Percentiles rank a stretch among this genome's conserved stretches.
Evolutionary conservation across 1,140 invertebrate genomes (phyloP).

Genomic region (Trachymyrmex cornetzi): DNA sequence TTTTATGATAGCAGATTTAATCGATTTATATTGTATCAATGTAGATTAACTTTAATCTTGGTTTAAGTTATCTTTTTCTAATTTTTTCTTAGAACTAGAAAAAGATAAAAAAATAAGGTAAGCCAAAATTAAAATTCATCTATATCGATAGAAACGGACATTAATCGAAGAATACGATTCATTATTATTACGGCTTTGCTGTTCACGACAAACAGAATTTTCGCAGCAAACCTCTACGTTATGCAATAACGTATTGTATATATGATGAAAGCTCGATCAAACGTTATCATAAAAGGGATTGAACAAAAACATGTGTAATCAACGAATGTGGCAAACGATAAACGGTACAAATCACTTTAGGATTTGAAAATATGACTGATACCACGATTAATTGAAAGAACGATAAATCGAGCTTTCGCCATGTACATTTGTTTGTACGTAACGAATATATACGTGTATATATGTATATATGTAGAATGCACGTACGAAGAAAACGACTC

Average conservation of each 20-base stretch:
- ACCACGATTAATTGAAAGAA: conserved; percentile 50
- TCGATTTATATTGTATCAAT: conserved; percentile 1
- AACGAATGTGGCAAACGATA: conserved; percentile 45
- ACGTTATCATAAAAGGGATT: conserved; percentile 3
- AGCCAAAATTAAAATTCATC: too few relatives aligned
- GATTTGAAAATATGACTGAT: conserved; percentile 41
- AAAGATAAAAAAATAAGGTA: too few relatives aligned
- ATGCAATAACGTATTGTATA: conserved; percentile 47
- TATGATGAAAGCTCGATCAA: conserved; percentile 52
- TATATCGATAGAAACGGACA: too few relatives aligned
- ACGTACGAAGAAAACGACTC: conserved; percentile 71
- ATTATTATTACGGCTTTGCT: conserved; percentile 18
- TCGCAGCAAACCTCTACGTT: conserved; percentile 40
- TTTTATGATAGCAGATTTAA: neutral
- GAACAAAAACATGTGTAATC: conserved; percentile 19
- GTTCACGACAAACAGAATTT: conserved; percentile 36
- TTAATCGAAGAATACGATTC: neutral
- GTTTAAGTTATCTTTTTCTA: too few relatives aligned
- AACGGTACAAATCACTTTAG: conserved; percentile 56
- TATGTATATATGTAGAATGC: conserved; percentile 57
- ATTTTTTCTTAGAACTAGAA: too few relatives aligned
- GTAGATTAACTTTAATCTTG: too few relatives aligned
- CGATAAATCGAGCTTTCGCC: conserved; percentile 52
- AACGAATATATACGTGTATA: conserved; percentile 59
- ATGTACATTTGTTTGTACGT: conserved; percentile 40